Conservation (phyloP, 2,888 invertebrate species). For the Xylocampa areola region DNA sequence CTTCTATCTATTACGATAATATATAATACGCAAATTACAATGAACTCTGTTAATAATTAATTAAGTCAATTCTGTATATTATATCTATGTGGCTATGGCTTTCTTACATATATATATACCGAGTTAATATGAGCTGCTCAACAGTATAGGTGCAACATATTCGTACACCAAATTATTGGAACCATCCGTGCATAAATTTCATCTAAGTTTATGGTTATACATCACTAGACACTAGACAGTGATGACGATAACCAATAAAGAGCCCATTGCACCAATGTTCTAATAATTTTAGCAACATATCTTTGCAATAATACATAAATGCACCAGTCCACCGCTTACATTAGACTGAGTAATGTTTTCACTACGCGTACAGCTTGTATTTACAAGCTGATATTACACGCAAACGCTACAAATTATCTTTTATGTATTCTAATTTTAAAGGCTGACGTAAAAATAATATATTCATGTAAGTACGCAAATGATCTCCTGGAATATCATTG, state of each 20-base stretch:
- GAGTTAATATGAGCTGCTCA: slow-evolving; percentile 8
- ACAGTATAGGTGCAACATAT: slow-evolving; percentile 19
- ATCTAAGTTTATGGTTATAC: slow-evolving; percentile 16
- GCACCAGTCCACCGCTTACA: slow-evolving; percentile 3
- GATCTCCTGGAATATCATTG: slow-evolving; percentile 4
- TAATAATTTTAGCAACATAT: slow-evolving; percentile 7
- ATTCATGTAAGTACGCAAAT: slow-evolving; percentile 6
- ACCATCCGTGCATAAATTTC: slow-evolving; percentile 41
- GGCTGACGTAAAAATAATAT: slow-evolving; percentile 27
- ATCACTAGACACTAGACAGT: slow-evolving; percentile 10
- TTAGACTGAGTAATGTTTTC: slow-evolving; percentile 32
- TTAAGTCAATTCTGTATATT: too few species aligned
- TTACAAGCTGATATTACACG: neutral
- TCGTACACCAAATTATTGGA: slow-evolving; percentile 28
- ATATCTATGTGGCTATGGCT: slow-evolving; percentile 2
- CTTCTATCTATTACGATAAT: neutral
- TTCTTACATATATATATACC: neutral
- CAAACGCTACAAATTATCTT: slow-evolving; percentile 9
- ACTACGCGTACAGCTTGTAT: slow-evolving; percentile 15
- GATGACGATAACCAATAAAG: slow-evolving; percentile 31
- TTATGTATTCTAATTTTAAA: slow-evolving; percentile 22
- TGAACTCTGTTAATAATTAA: neutral
- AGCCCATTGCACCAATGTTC: slow-evolving; percentile 14
- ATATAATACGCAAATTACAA: neutral
- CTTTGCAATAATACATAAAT: slow-evolving; percentile 18